Conservation (phyloP, 2,113 vertebrate species). For the Psammodynastes pulverulentus region DNA sequence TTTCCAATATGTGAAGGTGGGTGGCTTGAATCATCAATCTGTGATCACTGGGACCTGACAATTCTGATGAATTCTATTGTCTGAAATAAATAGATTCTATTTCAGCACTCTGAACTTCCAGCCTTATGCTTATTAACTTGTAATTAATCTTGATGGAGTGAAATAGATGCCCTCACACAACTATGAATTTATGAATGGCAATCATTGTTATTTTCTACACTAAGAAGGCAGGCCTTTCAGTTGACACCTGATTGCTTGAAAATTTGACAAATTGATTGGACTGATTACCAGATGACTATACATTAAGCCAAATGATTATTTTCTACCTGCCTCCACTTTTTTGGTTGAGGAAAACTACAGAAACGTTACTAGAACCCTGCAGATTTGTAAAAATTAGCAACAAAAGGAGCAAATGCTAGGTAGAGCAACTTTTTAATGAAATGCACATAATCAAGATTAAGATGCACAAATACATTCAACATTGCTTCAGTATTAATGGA, state of each 20-base stretch:
- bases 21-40: neutral
- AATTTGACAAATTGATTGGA: neutral
- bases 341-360: neutral
- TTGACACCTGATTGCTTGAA: neutral
- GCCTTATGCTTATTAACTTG: neutral
- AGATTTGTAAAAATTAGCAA: neutral
- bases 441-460: neutral
- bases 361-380: neutral
- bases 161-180: neutral
- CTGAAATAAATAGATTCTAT: neutral
- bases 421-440: neutral
- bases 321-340: neutral
- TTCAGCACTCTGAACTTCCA: neutral
- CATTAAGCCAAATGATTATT: neutral
- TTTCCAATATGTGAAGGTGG: neutral
- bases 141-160: neutral
- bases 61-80: neutral
- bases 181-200: neutral
- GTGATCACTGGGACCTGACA: neutral
- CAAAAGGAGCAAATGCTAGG: neutral
- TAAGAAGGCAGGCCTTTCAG: neutral
- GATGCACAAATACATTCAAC: neutral
- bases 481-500: neutral
- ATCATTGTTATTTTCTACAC: neutral
- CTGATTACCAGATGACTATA: neutral